Evolutionary conservation across 1,140 invertebrate species (phyloP).

Genomic region (Brachionus rotundiformis): DNA sequence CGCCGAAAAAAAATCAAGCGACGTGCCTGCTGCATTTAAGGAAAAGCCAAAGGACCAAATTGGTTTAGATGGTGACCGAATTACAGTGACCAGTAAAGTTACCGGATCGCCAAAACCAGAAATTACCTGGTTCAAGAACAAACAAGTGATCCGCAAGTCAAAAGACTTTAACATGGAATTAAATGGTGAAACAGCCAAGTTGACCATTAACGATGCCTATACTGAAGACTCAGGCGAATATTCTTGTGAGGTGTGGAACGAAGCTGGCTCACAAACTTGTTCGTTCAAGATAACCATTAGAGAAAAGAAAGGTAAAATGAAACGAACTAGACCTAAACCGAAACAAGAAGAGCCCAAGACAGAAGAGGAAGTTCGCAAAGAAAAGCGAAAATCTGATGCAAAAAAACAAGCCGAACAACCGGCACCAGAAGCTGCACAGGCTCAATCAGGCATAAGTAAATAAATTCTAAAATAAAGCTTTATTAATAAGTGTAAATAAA

Average conservation of each 20-base stretch:
- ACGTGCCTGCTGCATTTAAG: slow-evolving; percentile 9
- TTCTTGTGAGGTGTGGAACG: slow-evolving; percentile 83
- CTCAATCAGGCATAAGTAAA: slow-evolving; percentile 34
- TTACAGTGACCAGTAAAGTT: slow-evolving; percentile 59
- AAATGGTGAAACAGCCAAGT: slow-evolving; percentile 64
- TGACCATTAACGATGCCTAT: slow-evolving; percentile 89
- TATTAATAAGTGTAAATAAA: no score
- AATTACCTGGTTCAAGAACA: slow-evolving; percentile 24
- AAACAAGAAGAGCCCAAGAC: slow-evolving; percentile 15
- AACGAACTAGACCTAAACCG: slow-evolving; percentile 15
- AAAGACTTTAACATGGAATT: slow-evolving; percentile 34
- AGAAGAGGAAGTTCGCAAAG: slow-evolving; percentile 17
- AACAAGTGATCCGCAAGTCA: slow-evolving; percentile 34
- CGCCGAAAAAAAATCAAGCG: neutral
- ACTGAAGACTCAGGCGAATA: slow-evolving; percentile 89
- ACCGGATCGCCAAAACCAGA: slow-evolving; percentile 59
- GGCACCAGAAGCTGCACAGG: neutral
- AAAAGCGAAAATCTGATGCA: slow-evolving; percentile 32
- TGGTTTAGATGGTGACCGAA: slow-evolving; percentile 56
- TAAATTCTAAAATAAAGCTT: neutral
- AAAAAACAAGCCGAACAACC: neutral
- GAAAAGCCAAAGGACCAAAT: slow-evolving; percentile 50
- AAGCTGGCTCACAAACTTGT: slow-evolving; percentile 74
- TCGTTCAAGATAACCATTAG: slow-evolving; percentile 59
- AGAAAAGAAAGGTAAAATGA: slow-evolving; percentile 52